phyloP scores from a whole-genome alignment of 2,113 vertebrate species.

The Myanophis thanlyinensis region DNA sequence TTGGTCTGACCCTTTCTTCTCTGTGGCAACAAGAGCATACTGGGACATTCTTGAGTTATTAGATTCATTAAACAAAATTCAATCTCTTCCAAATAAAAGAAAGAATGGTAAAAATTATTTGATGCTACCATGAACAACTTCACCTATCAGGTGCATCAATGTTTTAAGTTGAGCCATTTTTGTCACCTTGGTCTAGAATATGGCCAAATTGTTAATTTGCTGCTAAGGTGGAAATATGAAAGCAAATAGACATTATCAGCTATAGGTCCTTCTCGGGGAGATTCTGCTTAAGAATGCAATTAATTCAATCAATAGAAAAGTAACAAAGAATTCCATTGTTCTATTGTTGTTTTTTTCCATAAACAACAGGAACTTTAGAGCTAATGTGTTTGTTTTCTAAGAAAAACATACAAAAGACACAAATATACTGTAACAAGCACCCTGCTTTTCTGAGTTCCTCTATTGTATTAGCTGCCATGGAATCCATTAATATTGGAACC shows the following conservation, averaged over 20 bases:
- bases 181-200: neutral
- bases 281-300: neutral
- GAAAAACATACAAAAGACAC: neutral
- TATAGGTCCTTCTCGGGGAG: neutral
- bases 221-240: neutral
- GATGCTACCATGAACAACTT: neutral
- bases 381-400: neutral
- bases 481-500: neutral
- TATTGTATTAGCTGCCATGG: neutral
- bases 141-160: neutral
- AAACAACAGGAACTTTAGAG: neutral
- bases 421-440: neutral
- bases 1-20: neutral
- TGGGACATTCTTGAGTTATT: neutral
- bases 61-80: neutral
- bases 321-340: neutral
- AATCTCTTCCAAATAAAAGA: neutral
- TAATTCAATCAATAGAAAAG: neutral
- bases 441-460: neutral
- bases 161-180: neutral
- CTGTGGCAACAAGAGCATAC: neutral
- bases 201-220: neutral
- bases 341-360: neutral
- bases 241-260: neutral
- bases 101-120: neutral